Evolutionary conservation across 2,113 vertebrate genomes (phyloP), one percentile per base, ranked within the genome.

Genomic region (Cryptoleucopteryx plumbea): DNA sequence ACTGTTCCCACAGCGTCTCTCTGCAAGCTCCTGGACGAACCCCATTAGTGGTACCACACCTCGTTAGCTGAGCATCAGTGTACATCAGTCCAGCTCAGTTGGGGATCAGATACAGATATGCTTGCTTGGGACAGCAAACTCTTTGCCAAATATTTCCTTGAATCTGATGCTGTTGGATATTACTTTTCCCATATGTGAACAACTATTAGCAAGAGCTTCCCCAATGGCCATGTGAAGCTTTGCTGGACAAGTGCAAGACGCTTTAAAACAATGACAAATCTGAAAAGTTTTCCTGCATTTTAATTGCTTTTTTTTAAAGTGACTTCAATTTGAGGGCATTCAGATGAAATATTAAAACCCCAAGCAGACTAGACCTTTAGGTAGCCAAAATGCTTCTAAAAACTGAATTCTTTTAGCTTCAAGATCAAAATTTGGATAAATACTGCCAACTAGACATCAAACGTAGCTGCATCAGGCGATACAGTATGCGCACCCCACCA

Each of bases 401-500:
- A 59, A 91, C 14, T n/a, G 2, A 56, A 40, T 43, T 63, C 4
- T 25, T 50, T 38, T 71, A 58, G 27, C 21, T 63, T 16, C 65
- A 88, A 85, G 48, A 34, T 10, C 11, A 47, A 40, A 19, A 58
- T 13, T 9, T 23, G 72, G 19, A 2, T 75, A 34, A 77, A 32
- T 55, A 38, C 40, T 17, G 14, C 26, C 53, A 66, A 5, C 8
- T 20, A 18, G 20, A 61, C 20, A 40, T 14, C 36, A 72, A 58
- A 62, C 0, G 0, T 0, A 32, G 62, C 15, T 0, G 0, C 7
- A 19, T 17, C 29, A 47, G 48, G 25, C 0, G 5, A 17, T 4
- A 9, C 2, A 2, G 2, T 11, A 23, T 4, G 2, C 1, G 6
- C 10, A 20, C 7, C 26, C 61, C 65, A 61, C 34, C 52, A 27